These are phyloP conservation scores for Syrista parreyssii DNA, from an alignment of 2,888 invertebrate species.

Conservation along the genomic window DNA sequence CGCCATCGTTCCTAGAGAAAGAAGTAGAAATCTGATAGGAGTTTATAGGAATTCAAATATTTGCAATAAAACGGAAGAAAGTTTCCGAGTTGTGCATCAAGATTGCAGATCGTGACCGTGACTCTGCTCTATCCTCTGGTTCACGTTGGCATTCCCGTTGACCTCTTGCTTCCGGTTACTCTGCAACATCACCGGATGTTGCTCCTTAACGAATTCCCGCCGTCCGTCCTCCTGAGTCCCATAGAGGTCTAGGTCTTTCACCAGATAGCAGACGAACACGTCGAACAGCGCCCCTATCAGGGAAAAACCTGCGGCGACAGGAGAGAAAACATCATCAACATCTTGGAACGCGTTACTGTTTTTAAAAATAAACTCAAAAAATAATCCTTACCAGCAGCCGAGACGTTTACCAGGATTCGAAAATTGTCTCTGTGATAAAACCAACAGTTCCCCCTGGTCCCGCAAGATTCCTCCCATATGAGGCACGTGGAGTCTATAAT, in stretches of 20 bases:
- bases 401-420: conserved; percentile 70
- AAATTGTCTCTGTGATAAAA: conserved; percentile 73
- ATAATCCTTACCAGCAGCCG: conserved; percentile 68
- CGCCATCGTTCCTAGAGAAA: background rate
- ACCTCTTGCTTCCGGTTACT: conserved; percentile 24
- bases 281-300: conserved; percentile 72
- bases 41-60: background rate
- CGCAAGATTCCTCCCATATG: conserved; percentile 76
- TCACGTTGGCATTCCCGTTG: conserved; percentile 35
- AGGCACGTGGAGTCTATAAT: conserved; percentile 76
- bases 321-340: background rate
- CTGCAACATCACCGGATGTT: conserved; percentile 3
- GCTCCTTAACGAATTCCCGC: conserved; percentile 49
- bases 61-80: background rate
- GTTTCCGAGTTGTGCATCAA: background rate
- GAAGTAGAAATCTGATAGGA: background rate
- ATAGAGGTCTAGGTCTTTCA: conserved; percentile 72
- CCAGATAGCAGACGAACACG: conserved; percentile 71
- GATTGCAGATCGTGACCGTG: background rate
- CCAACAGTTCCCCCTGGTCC: conserved; percentile 74
- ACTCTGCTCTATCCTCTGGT: conserved; percentile 27
- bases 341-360: background rate
- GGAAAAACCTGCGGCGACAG: conserved; percentile 68
- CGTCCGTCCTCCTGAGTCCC: conserved; percentile 61
- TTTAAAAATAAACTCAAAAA: background rate